phyloP scores from a whole-genome alignment of 2,888 invertebrate species.

The Geophilus truncorum region DNA sequence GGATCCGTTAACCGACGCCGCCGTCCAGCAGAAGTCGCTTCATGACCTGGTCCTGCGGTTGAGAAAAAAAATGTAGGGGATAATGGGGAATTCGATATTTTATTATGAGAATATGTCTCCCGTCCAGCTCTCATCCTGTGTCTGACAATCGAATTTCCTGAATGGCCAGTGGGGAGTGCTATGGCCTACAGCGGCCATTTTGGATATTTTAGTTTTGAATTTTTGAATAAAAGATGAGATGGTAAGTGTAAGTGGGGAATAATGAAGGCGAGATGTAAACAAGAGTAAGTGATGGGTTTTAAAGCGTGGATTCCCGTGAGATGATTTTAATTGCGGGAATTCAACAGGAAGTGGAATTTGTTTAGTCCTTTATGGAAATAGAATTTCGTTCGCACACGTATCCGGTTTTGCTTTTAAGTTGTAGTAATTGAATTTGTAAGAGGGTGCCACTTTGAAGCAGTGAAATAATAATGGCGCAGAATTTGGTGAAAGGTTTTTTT shows the following conservation, averaged over 20 bases:
- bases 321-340: not conserved
- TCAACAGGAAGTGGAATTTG: not conserved
- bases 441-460: not conserved
- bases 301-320: no score
- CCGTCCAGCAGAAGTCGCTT: not conserved
- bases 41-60: not conserved
- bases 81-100: not conserved
- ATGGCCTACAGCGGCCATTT: not conserved
- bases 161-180: not conserved
- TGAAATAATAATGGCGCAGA: no score
- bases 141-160: not conserved
- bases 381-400: not conserved
- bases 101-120: not conserved
- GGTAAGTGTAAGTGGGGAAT: no score
- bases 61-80: not conserved
- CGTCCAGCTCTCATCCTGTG: not conserved
- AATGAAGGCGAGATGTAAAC: no score
- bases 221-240: no score
- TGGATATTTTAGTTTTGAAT: no score
- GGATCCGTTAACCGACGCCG: conserved; percentile 1
- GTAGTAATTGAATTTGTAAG: not conserved
- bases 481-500: no score
- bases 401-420: not conserved
- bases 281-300: no score
- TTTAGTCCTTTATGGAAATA: not conserved